phyloP scores from a whole-genome alignment of 2,113 vertebrate genomes.

The Arenaria interpres region DNA sequence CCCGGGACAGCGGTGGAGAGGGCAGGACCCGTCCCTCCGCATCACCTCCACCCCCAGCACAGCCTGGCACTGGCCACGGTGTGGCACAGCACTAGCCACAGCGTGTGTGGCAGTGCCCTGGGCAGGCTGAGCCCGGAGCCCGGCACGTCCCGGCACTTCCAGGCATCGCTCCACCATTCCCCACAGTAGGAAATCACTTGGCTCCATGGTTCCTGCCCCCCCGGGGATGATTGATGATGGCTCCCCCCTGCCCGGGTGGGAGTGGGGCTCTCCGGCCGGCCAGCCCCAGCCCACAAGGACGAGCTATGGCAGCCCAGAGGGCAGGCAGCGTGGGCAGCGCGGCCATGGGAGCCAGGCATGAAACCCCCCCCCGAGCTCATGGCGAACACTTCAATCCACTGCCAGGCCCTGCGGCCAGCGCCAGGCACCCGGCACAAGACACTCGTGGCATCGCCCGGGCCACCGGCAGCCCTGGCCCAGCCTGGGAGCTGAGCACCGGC shows the following conservation, averaged over 20 bases:
- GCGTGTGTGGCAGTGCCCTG: not conserved
- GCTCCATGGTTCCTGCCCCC: not conserved
- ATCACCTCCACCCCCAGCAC: not conserved
- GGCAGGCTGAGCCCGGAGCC: not conserved
- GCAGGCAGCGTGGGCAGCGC: not conserved
- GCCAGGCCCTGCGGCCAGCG: not conserved
- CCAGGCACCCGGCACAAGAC: not conserved
- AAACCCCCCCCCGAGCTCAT: not conserved
- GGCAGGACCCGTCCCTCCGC: not conserved
- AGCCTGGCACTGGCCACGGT: not conserved
- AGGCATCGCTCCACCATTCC: not conserved
- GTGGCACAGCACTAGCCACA: not conserved
- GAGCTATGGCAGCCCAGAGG: not conserved
- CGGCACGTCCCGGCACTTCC: not conserved
- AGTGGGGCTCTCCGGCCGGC: rapidly evolving
- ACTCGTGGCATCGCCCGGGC: not conserved
- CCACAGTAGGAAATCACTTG: not conserved
- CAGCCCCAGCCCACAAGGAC: rapidly evolving
- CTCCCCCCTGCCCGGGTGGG: not conserved
- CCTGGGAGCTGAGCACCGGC: not conserved
- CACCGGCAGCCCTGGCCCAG: not conserved
- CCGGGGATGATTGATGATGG: not conserved
- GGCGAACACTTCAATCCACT: rapidly evolving
- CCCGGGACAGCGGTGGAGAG: rapidly evolving
- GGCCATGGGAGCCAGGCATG: rapidly evolving